A percentile compares a stretch with the other conserved stretches of the same genome.
These are phyloP conservation scores for Chirona hameri DNA, from an alignment of 2,888 invertebrate species.

Conservation along the genomic window DNA sequence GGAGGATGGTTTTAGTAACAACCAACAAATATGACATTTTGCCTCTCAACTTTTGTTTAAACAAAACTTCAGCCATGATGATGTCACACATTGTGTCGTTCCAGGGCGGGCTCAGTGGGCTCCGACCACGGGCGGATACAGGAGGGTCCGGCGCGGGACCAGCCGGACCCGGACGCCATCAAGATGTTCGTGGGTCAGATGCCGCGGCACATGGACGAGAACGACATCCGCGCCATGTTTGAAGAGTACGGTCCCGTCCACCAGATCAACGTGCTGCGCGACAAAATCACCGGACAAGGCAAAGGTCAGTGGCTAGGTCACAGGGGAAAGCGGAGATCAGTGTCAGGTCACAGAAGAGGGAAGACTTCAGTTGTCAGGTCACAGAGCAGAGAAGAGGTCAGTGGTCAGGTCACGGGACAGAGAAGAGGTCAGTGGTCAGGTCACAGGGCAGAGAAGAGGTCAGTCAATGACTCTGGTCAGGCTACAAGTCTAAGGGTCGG, in stretches of 20 bases:
- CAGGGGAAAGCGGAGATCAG: no score
- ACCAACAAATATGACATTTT: no score
- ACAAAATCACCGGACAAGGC: conserved; percentile 94
- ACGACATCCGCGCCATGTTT: conserved; percentile 91
- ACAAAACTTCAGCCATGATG: background rate
- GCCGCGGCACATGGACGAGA: conserved; percentile 95
- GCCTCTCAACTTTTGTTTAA: no score
- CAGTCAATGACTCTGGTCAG: no score
- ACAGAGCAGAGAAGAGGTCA: no score
- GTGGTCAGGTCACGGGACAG: no score
- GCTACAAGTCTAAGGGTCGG: no score
- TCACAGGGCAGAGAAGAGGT: no score
- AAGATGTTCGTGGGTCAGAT: conserved; percentile 99
- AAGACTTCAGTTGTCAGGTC: no score
- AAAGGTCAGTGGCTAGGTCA: conserved; percentile 65
- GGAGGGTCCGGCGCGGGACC: conserved; percentile 56
- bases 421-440: no score
- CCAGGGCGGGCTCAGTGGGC: background rate
- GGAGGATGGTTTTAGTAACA: no score
- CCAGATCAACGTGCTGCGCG: conserved; percentile 96
- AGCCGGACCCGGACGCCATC: conserved; percentile 93
- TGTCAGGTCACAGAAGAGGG: no score
- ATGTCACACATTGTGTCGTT: background rate
- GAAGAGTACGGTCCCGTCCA: conserved; percentile 96
- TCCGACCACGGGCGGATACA: background rate